Evolutionary conservation across 2,797 vertebrate species (phyloP).

Genomic region (Micromesistius poutassou): DNA sequence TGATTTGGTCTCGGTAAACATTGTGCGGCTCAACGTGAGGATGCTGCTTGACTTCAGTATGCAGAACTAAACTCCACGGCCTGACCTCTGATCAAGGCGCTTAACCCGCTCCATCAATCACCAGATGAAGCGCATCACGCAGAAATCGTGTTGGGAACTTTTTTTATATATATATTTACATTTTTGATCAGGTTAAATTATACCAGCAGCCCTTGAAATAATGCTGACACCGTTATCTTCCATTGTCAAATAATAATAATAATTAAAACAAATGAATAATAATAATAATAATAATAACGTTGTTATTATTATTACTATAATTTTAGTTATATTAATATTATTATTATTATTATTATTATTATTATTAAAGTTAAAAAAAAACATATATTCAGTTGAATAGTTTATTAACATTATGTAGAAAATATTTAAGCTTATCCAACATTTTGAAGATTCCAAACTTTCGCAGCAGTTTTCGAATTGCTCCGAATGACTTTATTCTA

Average conservation of each 20-base stretch:
- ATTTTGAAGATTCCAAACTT: neutral
- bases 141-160: conserved; percentile 44
- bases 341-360: neutral
- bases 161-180: neutral
- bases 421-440: too few species aligned
- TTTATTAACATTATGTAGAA: neutral
- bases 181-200: neutral
- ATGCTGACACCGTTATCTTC: neutral
- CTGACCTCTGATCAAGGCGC: conserved; percentile 71
- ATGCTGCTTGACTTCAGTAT: conserved; percentile 56
- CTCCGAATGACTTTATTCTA: neutral
- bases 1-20: conserved; percentile 64
- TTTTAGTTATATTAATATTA: conserved; percentile 17
- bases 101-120: conserved; percentile 68
- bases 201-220: neutral
- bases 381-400: neutral
- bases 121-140: conserved; percentile 60
- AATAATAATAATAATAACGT: too few species aligned
- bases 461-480: neutral
- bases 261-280: too few species aligned
- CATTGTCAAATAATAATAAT: neutral
- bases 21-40: conserved; percentile 51
- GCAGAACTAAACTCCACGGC: conserved; percentile 38
- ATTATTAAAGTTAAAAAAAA: neutral
- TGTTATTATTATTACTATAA: too few species aligned